Evolutionary conservation across 2,797 vertebrate genomes (phyloP), one percentile per base, ranked within the genome.

Genomic region (Hydrocynus forskahlii): DNA sequence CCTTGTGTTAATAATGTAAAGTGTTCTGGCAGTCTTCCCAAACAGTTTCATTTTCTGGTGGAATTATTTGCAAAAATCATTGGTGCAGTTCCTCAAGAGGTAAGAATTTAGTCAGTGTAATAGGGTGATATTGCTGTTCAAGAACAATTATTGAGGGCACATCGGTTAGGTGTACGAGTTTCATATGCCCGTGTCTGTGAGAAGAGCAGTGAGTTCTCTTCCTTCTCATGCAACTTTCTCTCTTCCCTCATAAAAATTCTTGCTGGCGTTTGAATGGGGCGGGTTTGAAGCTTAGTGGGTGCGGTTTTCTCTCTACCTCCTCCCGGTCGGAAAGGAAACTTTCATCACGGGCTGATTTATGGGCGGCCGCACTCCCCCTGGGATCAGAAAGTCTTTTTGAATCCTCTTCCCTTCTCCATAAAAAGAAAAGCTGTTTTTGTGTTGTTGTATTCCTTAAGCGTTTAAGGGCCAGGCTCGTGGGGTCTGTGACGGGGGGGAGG

Each of bases 331-430:
- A 92, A 92, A 92, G 90, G 88, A 89, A 94, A 93, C 93, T 94
- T 93, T 95, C 93, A 95, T 95, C 93, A 91, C 92, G 8, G 81
- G 76, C 81, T 94, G 93, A 95, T 95, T 95, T 94, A 95, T 93
- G 86, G 88, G 85, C 88, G 74, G 77, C 84, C 79, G 86, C 84
- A 84, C 89, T 91, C 89, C 89, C 89, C 89, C 85, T 79, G 91
- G 93, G 92, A 93, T 91, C 88, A 88, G 85, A 90, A 89, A 90
- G 91, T 89, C 89, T 88, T 92, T 93, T 88, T 89, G 87, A 91
- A 91, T 92, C 88, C 87, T 86, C 85, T 88, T 90, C 83, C 84
- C 86, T 87, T 79, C 68, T 85, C 87, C 84, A 83, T 81, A 88
- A 89, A 92, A 88, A 93, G 91, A 89, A 88, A 87, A 77, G 63